Evolutionary conservation across 2,888 invertebrate species (phyloP), one percentile per base, ranked within the genome.

Genomic region (Zelleria hepariella): DNA sequence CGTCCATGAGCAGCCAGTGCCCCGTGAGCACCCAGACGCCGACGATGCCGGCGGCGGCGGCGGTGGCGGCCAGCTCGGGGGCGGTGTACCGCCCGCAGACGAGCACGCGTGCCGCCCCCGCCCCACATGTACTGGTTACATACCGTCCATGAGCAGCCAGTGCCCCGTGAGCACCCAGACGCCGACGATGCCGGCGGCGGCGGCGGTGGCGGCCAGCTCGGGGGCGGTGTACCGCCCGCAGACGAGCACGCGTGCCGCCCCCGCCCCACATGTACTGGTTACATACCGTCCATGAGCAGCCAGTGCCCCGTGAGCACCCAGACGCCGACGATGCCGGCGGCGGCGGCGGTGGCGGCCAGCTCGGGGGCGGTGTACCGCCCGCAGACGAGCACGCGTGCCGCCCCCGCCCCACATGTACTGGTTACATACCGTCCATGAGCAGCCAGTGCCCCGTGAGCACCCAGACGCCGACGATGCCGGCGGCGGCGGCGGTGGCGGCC

Each of bases 291-390:
- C 98, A 98, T 98, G 59, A 98, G 92, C 68, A 98, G 91, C 98
- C 98, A 98, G 86, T 98, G 98, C 0, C 98, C 98, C 62, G 98
- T 98, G 64, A 98, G 91, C 69, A 98, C 96, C 98, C 98, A 98
- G 67, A 98, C 94, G 87, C 97, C 97, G 62, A 98, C 98, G 77
- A 98, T 96, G 79, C 94, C 94, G 71, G 98, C 94, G 64, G 98
- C 96, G 62, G 98, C 89, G 66, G 95, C 93, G 80, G 98, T 98
- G 62, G 98, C 97, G 72, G 97, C 92, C 62, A 98, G 91, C 90
- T 98, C 98, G 59, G 98, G 97, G 67, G 95, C 94, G 56, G 98
- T 97, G 88, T 97, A 98, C 66, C 98, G 93, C 48, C 98, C 98
- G 88, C 98, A 98, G 77, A 97, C 96, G 74, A 93, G 94, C 63